phyloP scores from a whole-genome alignment of 2,797 vertebrate species.

The Smutsia temminckii region DNA sequence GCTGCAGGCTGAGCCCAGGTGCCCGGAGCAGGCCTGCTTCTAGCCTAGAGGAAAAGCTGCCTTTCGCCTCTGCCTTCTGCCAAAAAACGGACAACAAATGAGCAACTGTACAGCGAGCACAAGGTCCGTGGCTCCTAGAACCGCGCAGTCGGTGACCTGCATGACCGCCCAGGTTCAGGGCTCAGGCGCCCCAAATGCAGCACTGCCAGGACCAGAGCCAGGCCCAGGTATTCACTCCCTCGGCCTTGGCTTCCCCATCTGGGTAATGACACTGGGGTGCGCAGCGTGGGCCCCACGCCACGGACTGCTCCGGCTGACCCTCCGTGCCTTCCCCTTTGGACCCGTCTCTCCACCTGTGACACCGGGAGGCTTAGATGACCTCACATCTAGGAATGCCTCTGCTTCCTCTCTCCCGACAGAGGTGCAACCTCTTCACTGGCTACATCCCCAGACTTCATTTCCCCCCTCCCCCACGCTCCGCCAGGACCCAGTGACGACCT shows the following conservation, averaged over 20 bases:
- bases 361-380: not conserved
- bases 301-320: not conserved
- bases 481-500: not conserved
- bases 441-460: not conserved
- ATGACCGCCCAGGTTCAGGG: fast-evolving
- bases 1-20: not conserved
- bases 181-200: not conserved
- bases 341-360: not conserved
- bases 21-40: not conserved
- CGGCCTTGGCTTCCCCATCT: not conserved
- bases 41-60: not conserved
- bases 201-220: fast-evolving
- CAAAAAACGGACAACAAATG: fast-evolving
- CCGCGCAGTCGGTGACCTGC: fast-evolving
- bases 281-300: fast-evolving
- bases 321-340: not conserved
- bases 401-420: not conserved
- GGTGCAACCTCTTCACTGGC: no score
- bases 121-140: fast-evolving
- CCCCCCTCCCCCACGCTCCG: not conserved
- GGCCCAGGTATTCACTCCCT: not conserved
- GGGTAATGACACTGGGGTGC: fast-evolving
- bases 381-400: fast-evolving
- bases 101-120: not conserved
- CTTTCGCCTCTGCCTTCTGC: not conserved